Percentiles rank a stretch among this genome's conserved stretches.
phyloP scores from a whole-genome alignment of 1,140 invertebrate species.

The Heliconius eleuchia region DNA sequence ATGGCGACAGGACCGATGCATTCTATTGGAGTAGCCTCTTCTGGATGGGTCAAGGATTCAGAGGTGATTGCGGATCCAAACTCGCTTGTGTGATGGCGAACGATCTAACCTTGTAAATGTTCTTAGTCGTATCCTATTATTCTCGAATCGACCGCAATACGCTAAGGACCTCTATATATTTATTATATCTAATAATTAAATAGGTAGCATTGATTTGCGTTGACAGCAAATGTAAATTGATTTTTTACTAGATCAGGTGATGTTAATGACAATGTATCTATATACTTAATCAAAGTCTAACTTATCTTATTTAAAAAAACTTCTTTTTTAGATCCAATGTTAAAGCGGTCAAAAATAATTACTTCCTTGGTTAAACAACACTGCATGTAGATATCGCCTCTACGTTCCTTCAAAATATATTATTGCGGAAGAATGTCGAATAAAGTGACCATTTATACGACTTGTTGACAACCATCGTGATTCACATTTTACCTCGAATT shows the following conservation, averaged over 20 bases:
- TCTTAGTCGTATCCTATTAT: conserved; percentile 60
- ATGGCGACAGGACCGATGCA: conserved; percentile 76
- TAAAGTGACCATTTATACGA: conserved; percentile 62
- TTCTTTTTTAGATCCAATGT: conserved; percentile 41
- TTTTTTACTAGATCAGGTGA: conserved; percentile 34
- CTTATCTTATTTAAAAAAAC: conserved; percentile 31
- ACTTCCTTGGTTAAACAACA: conserved; percentile 46
- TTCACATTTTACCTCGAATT: conserved; percentile 56
- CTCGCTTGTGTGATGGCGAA: conserved; percentile 52
- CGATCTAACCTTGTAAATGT: conserved; percentile 67
- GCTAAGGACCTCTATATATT: conserved; percentile 28
- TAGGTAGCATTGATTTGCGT: conserved; percentile 25
- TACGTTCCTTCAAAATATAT: conserved; percentile 42
- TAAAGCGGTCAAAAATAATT: conserved; percentile 51
- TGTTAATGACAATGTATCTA: conserved; percentile 27
- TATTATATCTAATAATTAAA: conserved; percentile 29
- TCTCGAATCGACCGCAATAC: conserved; percentile 36
- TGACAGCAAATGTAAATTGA: conserved; percentile 28
- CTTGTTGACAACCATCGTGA: conserved; percentile 56
- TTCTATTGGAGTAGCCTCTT: conserved; percentile 77
- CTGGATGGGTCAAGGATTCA: conserved; percentile 80
- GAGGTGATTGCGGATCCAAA: conserved; percentile 70
- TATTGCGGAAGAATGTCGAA: conserved; percentile 56
- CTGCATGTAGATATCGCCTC: conserved; percentile 37
- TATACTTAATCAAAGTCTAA: conserved; percentile 35